phyloP scores from a whole-genome alignment of 1,140 invertebrate species.

The Hesperophylax magnus region DNA sequence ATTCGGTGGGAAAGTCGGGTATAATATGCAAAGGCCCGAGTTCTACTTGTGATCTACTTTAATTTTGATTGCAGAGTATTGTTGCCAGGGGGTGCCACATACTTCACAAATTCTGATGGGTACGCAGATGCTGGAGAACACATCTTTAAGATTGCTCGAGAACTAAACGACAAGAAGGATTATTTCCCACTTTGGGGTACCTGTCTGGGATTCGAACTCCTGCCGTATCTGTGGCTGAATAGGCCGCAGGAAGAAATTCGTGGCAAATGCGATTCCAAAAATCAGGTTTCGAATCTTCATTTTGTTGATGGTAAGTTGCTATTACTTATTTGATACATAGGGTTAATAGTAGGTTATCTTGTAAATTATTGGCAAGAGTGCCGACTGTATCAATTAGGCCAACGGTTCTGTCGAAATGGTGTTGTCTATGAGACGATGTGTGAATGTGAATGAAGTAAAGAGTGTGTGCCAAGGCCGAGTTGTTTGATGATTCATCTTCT shows the following conservation, averaged over 20 bases:
- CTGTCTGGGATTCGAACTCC: constrained; percentile 89
- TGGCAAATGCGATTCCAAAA: constrained; percentile 69
- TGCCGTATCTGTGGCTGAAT: constrained; percentile 79
- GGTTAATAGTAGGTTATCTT: too few species aligned
- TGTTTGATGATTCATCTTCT: too few species aligned
- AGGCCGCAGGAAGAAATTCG: constrained; percentile 67
- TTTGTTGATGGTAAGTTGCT: constrained; percentile 19
- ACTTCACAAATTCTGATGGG: constrained; percentile 76
- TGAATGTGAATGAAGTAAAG: too few species aligned
- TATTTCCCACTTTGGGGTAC: constrained; percentile 91
- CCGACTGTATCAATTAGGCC: neutral
- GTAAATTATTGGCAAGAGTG: neutral
- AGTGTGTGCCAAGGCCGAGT: too few species aligned
- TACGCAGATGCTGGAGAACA: constrained; percentile 81
- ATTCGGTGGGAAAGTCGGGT: neutral
- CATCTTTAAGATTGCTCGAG: constrained; percentile 76
- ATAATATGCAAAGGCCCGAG: neutral
- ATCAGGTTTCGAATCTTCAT: constrained; percentile 5
- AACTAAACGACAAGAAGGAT: constrained; percentile 78
- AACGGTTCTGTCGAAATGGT: neutral
- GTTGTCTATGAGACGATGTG: too few species aligned
- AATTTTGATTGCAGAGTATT: constrained; percentile 72
- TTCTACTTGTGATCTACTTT: neutral
- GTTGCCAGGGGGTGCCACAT: constrained; percentile 82
- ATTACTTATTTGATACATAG: neutral